Percentiles rank a stretch among this genome's conserved stretches.
phyloP scores from a whole-genome alignment of 1,140 invertebrate species.

The Myzus persicae region DNA sequence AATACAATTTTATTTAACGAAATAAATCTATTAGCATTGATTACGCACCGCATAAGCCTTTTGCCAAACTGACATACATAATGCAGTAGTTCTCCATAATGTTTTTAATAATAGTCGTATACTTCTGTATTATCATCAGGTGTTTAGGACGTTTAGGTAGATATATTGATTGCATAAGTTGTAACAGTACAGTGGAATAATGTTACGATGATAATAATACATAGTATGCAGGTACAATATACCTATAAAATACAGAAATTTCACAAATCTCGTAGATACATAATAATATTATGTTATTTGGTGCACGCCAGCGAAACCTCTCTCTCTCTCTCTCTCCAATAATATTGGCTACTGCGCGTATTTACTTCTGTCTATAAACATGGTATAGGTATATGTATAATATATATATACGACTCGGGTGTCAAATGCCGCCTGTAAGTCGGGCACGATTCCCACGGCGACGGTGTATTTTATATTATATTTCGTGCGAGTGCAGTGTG shows the following conservation, averaged over 20 bases:
- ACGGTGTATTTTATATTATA: neutral
- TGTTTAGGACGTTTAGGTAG: too few species aligned
- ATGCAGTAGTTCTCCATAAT: too few species aligned
- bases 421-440: conserved; percentile 5
- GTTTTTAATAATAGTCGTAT: too few species aligned
- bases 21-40: neutral
- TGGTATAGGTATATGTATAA: neutral
- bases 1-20: neutral
- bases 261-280: too few species aligned
- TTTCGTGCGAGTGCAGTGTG: neutral
- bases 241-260: too few species aligned
- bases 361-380: neutral
- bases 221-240: too few species aligned
- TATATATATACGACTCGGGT: neutral
- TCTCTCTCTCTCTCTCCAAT: too few species aligned
- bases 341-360: too few species aligned
- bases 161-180: too few species aligned
- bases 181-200: too few species aligned
- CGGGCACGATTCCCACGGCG: neutral
- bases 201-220: too few species aligned
- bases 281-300: neutral
- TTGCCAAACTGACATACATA: neutral
- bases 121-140: too few species aligned
- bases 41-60: neutral
- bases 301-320: neutral